Base-by-base conservation (phyloP, 2,888 invertebrate species). In the Gastrophysa polygoni region DNA sequence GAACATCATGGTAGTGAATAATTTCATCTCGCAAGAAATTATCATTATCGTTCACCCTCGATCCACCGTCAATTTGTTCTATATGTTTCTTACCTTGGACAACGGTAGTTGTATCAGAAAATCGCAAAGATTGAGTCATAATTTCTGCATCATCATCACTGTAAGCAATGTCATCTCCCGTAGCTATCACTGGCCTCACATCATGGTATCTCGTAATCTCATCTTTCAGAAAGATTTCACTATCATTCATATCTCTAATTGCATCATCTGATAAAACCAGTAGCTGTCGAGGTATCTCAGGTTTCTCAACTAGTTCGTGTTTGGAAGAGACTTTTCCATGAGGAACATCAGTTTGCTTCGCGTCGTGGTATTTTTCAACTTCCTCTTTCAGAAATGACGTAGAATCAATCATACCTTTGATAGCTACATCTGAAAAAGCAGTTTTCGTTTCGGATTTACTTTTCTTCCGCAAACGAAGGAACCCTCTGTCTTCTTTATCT, bases 321-420 rank as follows among this genome's bases (percentile, higher is more conserved):
- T 49, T n/a, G 8, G 44, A 16, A 34, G 28, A 20, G 20, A 11
- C 0, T 21, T 47, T 47, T 10, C 7, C 28, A 44, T 43, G 17
- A 17, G 18, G n/a, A n/a, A n/a, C 20, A 11, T 34, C 24, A 24
- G 24, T 14, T 32, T 34, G 43, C 51, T 17, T 70, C 16, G 74
- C 76, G 65, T 78, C 79, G 54, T 79, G 73, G 55, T 74, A 77
- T 38, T 71, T 66, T 48, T 72, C 66, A 50, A 76, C 63, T 75
- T 79, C 79, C 46, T 71, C 68, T 56, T 67, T 68, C 51, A 77
- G 59, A 61, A 77, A 77, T 48, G 72, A 68, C 3, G 70, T 63
- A 0, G 75, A 71, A 21, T 75, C 71, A 7, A 72, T 75, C 71
- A 77, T 77, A 29, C 73, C 58, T 67, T 69, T 64, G 16, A 75